These are phyloP conservation scores for Buathra laborator DNA, from an alignment of 2,888 invertebrate species.

Conservation along the genomic window DNA sequence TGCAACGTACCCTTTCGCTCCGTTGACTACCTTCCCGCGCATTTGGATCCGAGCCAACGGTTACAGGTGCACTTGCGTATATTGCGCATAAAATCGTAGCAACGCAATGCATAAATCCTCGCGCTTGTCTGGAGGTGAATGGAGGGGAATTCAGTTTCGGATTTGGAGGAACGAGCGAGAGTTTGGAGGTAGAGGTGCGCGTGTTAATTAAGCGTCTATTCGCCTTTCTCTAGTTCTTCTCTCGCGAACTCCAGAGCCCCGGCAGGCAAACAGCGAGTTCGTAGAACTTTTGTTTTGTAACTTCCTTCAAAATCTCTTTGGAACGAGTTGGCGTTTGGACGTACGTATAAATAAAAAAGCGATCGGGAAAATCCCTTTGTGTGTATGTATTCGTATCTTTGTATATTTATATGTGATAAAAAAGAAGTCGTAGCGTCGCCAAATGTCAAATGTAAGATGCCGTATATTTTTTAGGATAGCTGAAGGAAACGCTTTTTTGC, in stretches of 20 bases:
- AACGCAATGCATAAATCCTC: slow-evolving; percentile 63
- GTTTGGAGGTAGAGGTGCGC: slow-evolving; percentile 60
- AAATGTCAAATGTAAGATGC: no score
- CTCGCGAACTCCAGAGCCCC: slow-evolving; percentile 28
- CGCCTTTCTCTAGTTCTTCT: slow-evolving; percentile 56
- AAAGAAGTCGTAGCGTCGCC: no score
- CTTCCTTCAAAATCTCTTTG: slow-evolving; percentile 57
- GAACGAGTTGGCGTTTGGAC: slow-evolving; percentile 42
- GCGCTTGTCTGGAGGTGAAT: slow-evolving; percentile 52
- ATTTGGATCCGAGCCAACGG: slow-evolving; percentile 71
- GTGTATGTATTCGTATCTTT: no score
- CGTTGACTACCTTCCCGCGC: not conserved
- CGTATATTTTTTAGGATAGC: no score
- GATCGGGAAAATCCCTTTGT: slow-evolving; percentile 11
- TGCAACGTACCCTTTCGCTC: slow-evolving; percentile 43
- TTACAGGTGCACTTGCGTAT: slow-evolving; percentile 68
- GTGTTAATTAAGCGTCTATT: slow-evolving; percentile 74
- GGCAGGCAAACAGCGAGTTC: not conserved
- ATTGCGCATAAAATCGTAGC: slow-evolving; percentile 70
- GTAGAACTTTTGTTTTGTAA: slow-evolving; percentile 68
- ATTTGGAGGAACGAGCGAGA: slow-evolving; percentile 49
- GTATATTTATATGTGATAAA: no score
- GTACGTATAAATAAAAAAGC: slow-evolving; percentile 45
- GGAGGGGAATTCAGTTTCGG: slow-evolving; percentile 40
- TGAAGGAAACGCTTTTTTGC: no score